Evolutionary conservation across 2,113 vertebrate species (phyloP), one percentile per base, ranked within the genome.

Genomic region (Erpornis zantholeuca): DNA sequence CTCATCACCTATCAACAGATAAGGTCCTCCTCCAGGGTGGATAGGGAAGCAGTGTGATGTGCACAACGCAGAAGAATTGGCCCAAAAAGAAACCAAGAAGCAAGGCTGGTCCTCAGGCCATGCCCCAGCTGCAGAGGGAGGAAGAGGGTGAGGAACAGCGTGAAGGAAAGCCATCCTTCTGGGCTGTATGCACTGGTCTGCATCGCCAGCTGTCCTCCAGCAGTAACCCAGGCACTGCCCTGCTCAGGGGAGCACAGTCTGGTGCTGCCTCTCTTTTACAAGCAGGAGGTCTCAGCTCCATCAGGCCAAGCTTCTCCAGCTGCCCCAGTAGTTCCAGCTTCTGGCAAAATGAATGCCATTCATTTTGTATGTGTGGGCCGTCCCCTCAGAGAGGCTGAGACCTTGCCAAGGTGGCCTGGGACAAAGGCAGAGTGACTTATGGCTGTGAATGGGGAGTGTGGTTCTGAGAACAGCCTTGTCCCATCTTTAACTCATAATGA

Each of bases 311-410:
- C 42, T 84, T 75, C 60, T 54, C 69, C 65, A 42, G 29, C 28
- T 75, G 38, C 7, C 3, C 1, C 40, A 79, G 3, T 3, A 64
- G 7, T 5, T 3, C 44, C 20, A 38, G 36, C 12, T 36, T 36
- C 73, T 81, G 63, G 24, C 12, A 73, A 44, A 85, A 59, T 40
- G 23, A 84, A 31, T 18, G 36, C 15, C 1, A n/a, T n/a, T n/a
- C n/a, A n/a, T n/a, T n/a, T n/a, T n/a, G 0, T 18, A 2, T 1
- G 10, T 44, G 45, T 18, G 59, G 47, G 23, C 25, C 82, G 61
- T 47, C 21, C 21, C 15, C 25, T 65, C 22, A 31, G 36, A 44
- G 45, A 49, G 31, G 27, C 12, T 52, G 70, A 76, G 57, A 79
- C 10, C 27, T 64, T 86, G 75, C 44, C 68, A 35, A 68, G 22